These are phyloP conservation scores for Embiotoca jacksoni DNA, from an alignment of 2,113 vertebrate species.

Conservation along the genomic window DNA sequence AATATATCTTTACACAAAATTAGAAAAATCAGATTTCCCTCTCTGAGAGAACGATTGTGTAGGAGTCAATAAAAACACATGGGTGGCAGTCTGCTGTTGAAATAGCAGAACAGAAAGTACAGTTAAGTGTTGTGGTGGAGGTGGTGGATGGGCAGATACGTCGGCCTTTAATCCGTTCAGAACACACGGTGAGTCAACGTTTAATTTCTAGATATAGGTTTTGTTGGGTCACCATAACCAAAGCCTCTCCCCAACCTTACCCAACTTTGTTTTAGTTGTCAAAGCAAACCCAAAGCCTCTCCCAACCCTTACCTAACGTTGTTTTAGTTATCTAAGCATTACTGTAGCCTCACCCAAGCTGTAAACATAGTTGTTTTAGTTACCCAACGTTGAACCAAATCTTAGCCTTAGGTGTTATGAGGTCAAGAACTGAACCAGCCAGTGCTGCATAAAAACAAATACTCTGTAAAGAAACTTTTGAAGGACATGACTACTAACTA, in stretches of 20 bases:
- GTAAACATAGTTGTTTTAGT: slow-evolving; percentile 44
- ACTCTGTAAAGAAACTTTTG: too few relatives aligned
- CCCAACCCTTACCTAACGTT: slow-evolving; percentile 48
- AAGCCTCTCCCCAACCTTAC: slow-evolving; percentile 52
- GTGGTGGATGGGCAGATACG: slow-evolving; percentile 29
- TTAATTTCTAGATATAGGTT: slow-evolving; percentile 54
- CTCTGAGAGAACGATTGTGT: background rate
- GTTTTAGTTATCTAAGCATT: slow-evolving; percentile 36
- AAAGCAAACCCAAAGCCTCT: slow-evolving; percentile 40
- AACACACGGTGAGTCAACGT: slow-evolving; percentile 58
- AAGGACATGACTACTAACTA: too few relatives aligned
- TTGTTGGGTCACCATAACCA: slow-evolving; percentile 47
- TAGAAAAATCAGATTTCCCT: background rate
- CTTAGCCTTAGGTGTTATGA: background rate
- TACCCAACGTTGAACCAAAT: slow-evolving; percentile 27
- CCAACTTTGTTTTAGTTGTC: slow-evolving; percentile 64
- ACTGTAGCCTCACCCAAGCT: slow-evolving; percentile 43
- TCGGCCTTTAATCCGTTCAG: slow-evolving; percentile 53
- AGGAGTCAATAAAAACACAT: slow-evolving; percentile 8
- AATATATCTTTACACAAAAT: background rate
- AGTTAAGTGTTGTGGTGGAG: slow-evolving; percentile 43
- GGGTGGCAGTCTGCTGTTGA: background rate
- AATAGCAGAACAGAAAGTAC: slow-evolving; percentile 27
- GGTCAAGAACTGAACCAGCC: too few relatives aligned
- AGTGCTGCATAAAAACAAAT: too few relatives aligned